A percentile compares a stretch with the other conserved stretches of the same genome.
Conservation (phyloP, 2,797 vertebrate genomes). For the Sparidentex hasta region DNA sequence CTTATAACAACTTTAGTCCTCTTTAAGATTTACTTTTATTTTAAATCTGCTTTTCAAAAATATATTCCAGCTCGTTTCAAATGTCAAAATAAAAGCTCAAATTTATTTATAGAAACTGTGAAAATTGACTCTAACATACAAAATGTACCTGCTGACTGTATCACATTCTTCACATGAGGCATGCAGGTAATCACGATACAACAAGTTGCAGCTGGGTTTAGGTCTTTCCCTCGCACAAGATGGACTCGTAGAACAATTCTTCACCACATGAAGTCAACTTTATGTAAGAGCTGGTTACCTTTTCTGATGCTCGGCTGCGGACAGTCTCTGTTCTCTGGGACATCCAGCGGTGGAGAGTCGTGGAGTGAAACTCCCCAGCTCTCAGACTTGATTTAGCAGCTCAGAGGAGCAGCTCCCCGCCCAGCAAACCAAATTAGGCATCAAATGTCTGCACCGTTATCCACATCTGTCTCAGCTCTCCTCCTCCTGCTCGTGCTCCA, state of each 20-base stretch:
- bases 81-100: not conserved
- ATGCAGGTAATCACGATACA: slow-evolving; percentile 31
- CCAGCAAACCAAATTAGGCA: slow-evolving; percentile 80
- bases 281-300: slow-evolving; percentile 46
- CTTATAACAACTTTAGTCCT: not conserved
- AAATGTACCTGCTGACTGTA: not conserved
- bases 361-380: slow-evolving; percentile 39
- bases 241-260: not conserved
- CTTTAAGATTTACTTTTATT: not conserved
- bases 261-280: not conserved
- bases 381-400: slow-evolving; percentile 35
- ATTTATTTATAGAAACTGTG: not conserved
- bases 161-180: not conserved
- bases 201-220: slow-evolving; percentile 32
- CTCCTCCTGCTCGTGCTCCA: slow-evolving; percentile 16
- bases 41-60: not conserved
- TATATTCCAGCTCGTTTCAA: not conserved
- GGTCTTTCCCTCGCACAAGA: not conserved
- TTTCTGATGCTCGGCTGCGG: not conserved
- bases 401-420: slow-evolving; percentile 60
- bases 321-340: slow-evolving; percentile 18
- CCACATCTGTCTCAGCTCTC: slow-evolving; percentile 61
- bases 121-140: not conserved
- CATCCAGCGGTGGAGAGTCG: slow-evolving; percentile 40
- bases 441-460: slow-evolving; percentile 72